Conservation (phyloP, 1,140 invertebrate species). For the Drosophila asahinai region DNA sequence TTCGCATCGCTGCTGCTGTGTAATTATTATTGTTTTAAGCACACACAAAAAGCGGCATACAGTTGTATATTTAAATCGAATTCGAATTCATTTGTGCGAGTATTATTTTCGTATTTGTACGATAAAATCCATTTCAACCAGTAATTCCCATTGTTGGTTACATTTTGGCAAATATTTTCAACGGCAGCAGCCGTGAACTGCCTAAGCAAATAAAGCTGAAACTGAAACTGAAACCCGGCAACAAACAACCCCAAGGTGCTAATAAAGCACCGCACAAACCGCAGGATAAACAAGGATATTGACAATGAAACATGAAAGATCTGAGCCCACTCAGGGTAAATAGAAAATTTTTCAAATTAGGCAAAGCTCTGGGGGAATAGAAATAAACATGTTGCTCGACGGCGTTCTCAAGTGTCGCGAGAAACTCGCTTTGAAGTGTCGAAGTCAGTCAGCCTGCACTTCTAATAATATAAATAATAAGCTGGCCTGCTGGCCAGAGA, state of each 20-base stretch:
- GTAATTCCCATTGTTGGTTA: not conserved
- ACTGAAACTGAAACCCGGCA: constrained; percentile 13
- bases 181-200: constrained; percentile 17
- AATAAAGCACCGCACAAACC: constrained; percentile 45
- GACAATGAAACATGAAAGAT: constrained; percentile 58
- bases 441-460: constrained; percentile 35
- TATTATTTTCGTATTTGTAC: constrained; percentile 6
- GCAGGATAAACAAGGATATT: constrained; percentile 56
- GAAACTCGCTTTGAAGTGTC: constrained; percentile 51
- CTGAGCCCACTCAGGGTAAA: constrained; percentile 12
- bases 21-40: constrained; percentile 40
- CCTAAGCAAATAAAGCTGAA: constrained; percentile 36
- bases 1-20: constrained; percentile 33
- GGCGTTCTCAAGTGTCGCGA: constrained; percentile 11
- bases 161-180: constrained; percentile 35
- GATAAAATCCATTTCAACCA: constrained; percentile 12
- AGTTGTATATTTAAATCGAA: constrained; percentile 18
- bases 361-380: constrained; percentile 20
- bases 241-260: constrained; percentile 47
- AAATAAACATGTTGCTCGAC: constrained; percentile 44
- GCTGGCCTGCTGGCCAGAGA: not conserved
- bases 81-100: constrained; percentile 20
- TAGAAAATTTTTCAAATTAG: constrained; percentile 42
- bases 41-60: constrained; percentile 8
- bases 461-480: constrained; percentile 59